Evolutionary conservation across 2,888 invertebrate species (phyloP).

Genomic region (Mongoloraphidia duomilia): DNA sequence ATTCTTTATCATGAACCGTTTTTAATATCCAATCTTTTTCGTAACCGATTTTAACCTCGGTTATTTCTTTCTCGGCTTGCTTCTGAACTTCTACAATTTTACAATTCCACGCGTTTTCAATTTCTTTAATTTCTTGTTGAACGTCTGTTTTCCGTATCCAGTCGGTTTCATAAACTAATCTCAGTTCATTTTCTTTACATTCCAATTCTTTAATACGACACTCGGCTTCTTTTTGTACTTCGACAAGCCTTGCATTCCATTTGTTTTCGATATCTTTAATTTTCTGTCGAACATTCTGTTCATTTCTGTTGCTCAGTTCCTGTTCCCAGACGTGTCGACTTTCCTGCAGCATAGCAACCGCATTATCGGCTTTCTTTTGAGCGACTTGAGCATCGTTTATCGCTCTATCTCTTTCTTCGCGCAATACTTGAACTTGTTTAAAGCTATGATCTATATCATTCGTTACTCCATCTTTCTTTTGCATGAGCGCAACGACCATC

Average conservation of each 20-base stretch:
- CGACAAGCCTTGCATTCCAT: constrained; percentile 10
- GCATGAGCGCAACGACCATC: constrained; percentile 1
- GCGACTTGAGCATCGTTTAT: constrained; percentile 18
- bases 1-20: constrained; percentile 35
- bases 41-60: constrained; percentile 30
- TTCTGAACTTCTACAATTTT: neutral
- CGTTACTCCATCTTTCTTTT: neutral
- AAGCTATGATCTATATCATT: too few relatives aligned
- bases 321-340: constrained; percentile 11
- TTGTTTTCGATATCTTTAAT: constrained; percentile 19
- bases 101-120: constrained; percentile 22
- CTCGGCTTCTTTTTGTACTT: constrained; percentile 18
- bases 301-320: constrained; percentile 7
- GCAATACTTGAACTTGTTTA: neutral
- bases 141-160: constrained; percentile 10
- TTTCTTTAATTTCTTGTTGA: constrained; percentile 17
- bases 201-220: neutral
- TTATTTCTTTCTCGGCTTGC: too few relatives aligned
- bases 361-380: constrained; percentile 15
- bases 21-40: constrained; percentile 41
- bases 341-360: constrained; percentile 8
- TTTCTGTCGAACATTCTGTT: constrained; percentile 15
- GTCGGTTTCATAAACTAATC: neutral
- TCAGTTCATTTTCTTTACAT: neutral
- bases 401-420: constrained; percentile 13